phyloP scores from a whole-genome alignment of 2,797 vertebrate species.

The Brachyalestes nurse region DNA sequence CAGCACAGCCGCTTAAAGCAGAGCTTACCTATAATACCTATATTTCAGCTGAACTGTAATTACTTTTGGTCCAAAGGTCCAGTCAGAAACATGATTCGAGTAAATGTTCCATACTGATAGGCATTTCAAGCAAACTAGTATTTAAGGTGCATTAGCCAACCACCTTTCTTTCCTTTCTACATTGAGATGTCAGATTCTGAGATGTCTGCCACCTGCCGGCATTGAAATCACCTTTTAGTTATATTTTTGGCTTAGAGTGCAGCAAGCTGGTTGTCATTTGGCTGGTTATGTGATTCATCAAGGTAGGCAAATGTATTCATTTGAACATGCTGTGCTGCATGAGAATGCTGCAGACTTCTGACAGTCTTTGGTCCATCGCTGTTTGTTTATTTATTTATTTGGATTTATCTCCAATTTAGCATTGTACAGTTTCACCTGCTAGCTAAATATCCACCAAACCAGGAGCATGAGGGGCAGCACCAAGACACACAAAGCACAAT shows the following conservation, averaged over 20 bases:
- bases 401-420: too few relatives aligned
- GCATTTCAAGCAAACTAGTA: conserved; percentile 33
- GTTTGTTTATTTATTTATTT: background rate
- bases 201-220: conserved; percentile 14
- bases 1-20: background rate
- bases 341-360: background rate
- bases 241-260: conserved; percentile 10
- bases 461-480: too few relatives aligned
- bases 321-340: background rate
- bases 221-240: conserved; percentile 23
- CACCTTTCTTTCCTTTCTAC: background rate
- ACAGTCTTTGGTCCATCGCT: background rate
- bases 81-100: conserved; percentile 18
- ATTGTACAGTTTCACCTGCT: too few relatives aligned
- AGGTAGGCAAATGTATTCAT: background rate
- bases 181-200: conserved; percentile 19
- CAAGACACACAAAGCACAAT: too few relatives aligned
- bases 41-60: conserved; percentile 25
- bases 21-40: conserved; percentile 14
- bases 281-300: conserved; percentile 15
- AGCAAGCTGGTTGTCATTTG: conserved; percentile 16
- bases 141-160: conserved; percentile 49
- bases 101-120: conserved; percentile 1
- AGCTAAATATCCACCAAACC: too few relatives aligned
- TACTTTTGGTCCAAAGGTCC: background rate